Conservation (phyloP, 2,113 vertebrate species). For the Calypte anna region DNA sequence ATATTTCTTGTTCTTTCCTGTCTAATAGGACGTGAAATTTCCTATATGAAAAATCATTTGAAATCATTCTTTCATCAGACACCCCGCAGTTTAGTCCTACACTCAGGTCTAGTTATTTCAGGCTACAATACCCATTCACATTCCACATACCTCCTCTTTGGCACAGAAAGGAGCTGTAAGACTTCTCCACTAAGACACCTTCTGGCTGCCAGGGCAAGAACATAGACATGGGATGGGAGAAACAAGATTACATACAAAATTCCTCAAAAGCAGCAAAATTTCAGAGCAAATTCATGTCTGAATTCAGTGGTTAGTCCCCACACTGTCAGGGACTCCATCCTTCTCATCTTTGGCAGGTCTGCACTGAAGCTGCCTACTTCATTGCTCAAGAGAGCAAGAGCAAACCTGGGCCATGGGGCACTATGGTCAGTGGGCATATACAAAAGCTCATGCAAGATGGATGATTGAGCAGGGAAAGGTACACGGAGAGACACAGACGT, state of each 20-base stretch:
- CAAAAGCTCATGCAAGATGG: background rate
- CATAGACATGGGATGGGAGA: background rate
- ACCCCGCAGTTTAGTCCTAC: background rate
- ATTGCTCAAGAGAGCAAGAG: background rate
- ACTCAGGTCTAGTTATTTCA: background rate
- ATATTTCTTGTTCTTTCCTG: background rate
- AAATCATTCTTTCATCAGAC: background rate
- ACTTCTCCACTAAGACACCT: constrained; percentile 72
- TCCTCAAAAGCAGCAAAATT: background rate
- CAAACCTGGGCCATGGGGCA: background rate
- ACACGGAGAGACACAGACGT: background rate
- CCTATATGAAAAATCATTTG: background rate
- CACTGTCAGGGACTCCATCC: background rate
- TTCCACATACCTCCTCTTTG: constrained; percentile 64
- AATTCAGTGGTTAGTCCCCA: background rate
- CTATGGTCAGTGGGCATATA: background rate
- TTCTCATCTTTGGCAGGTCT: background rate
- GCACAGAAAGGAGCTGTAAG: constrained; percentile 62
- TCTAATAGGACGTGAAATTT: background rate
- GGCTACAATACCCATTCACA: background rate
- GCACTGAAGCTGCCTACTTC: background rate
- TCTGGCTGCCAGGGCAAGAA: constrained; percentile 50
- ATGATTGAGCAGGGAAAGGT: background rate
- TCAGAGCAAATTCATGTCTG: background rate
- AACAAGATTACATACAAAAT: background rate